Conservation (phyloP, 2,113 vertebrate genomes). For the Scortum barcoo region DNA sequence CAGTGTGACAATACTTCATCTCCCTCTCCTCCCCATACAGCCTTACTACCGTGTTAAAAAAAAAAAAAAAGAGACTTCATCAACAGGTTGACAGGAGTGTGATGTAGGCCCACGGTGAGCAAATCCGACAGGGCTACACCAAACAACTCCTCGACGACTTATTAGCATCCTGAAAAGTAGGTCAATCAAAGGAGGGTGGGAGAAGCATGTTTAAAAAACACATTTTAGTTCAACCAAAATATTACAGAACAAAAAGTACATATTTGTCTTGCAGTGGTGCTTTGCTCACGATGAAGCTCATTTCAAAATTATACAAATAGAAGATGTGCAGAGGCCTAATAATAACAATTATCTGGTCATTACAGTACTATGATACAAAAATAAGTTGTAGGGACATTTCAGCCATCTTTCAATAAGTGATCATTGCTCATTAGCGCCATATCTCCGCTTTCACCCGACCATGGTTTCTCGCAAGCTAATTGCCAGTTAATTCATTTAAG, state of each 20-base stretch:
- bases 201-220: constrained; percentile 51
- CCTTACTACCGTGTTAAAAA: not conserved
- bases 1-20: not conserved
- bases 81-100: constrained; percentile 65
- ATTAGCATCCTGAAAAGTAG: constrained; percentile 87
- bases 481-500: constrained; percentile 81
- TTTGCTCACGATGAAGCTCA: not conserved
- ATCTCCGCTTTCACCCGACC: constrained; percentile 34
- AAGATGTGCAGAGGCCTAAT: not conserved
- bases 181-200: constrained; percentile 77
- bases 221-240: not conserved
- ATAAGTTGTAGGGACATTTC: constrained; percentile 26
- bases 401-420: constrained; percentile 69
- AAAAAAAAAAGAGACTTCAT: constrained; percentile 46
- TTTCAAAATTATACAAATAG: not conserved
- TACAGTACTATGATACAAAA: not conserved
- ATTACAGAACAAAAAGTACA: not conserved
- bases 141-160: constrained; percentile 79
- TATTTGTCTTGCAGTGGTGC: not conserved
- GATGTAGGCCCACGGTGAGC: constrained; percentile 51
- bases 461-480: constrained; percentile 72
- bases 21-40: constrained; percentile 3
- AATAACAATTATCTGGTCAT: not conserved
- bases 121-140: constrained; percentile 71
- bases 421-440: constrained; percentile 78